A percentile compares a stretch with the other conserved stretches of the same genome.
Evolutionary conservation across 2,113 vertebrate species (phyloP).

Genomic region (Siniperca chuatsi): DNA sequence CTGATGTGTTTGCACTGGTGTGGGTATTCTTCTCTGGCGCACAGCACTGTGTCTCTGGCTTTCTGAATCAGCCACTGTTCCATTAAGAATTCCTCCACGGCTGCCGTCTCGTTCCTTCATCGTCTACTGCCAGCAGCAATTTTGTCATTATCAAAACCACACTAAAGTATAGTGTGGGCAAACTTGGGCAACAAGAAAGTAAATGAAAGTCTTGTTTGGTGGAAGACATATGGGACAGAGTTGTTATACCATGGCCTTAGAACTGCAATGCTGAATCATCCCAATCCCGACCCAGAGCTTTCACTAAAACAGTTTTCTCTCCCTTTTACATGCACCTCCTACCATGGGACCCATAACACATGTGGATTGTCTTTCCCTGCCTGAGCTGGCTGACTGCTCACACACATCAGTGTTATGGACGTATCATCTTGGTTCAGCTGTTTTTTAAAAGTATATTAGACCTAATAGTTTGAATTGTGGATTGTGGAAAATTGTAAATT

Average conservation of each 20-base stretch:
- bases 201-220: conserved; percentile 43
- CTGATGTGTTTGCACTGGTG: conserved; percentile 30
- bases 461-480: background rate
- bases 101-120: conserved; percentile 28
- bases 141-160: conserved; percentile 59
- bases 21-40: conserved; percentile 23
- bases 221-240: conserved; percentile 17
- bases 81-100: conserved; percentile 37
- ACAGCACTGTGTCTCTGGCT: conserved; percentile 12
- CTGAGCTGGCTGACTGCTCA: background rate
- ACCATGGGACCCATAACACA: conserved; percentile 7
- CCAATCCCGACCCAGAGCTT: background rate
- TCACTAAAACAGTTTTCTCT: background rate
- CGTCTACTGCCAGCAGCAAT: conserved; percentile 48
- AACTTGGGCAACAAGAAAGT: conserved; percentile 39
- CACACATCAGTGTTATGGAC: background rate
- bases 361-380: background rate
- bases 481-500: background rate
- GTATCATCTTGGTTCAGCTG: background rate
- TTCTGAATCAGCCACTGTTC: conserved; percentile 35
- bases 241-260: conserved; percentile 4
- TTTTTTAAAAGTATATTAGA: background rate
- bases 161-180: conserved; percentile 46
- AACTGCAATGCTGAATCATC: conserved; percentile 40
- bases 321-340: conserved; percentile 1